Evolutionary conservation across 2,113 vertebrate genomes (phyloP).

Genomic region (Crotalus viridis): DNA sequence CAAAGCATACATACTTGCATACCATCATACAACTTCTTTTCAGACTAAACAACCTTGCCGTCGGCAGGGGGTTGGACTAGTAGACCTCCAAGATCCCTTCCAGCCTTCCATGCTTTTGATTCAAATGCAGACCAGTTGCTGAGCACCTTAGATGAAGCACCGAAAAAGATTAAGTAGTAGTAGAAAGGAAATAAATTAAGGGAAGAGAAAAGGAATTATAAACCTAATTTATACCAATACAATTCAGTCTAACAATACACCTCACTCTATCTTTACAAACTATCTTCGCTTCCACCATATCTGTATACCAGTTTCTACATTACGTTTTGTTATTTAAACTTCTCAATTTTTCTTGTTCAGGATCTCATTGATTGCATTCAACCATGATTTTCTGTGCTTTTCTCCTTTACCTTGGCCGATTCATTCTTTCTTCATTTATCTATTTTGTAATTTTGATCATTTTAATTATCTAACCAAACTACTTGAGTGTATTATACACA

Average conservation of each 20-base stretch:
- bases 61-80: not conserved
- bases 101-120: not conserved
- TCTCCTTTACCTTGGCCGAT: too few species aligned
- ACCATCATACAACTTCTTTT: not conserved
- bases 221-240: not conserved
- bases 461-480: too few species aligned
- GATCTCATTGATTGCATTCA: not conserved
- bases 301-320: not conserved
- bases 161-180: not conserved
- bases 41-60: not conserved
- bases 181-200: not conserved
- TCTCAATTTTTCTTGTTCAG: not conserved
- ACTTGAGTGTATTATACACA: too few species aligned
- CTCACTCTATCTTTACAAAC: not conserved
- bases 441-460: too few species aligned
- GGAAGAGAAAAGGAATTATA: not conserved
- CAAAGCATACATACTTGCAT: not conserved
- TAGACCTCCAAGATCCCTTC: not conserved
- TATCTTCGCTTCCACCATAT: not conserved
- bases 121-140: not conserved
- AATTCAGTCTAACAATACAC: not conserved
- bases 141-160: not conserved
- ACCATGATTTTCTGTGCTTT: too few species aligned
- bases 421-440: too few species aligned
- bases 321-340: not conserved